Percentiles rank a stretch among this genome's conserved stretches.
phyloP scores from a whole-genome alignment of 35 echinoderm and acorn worm species.

The Amphiura filiformis region DNA sequence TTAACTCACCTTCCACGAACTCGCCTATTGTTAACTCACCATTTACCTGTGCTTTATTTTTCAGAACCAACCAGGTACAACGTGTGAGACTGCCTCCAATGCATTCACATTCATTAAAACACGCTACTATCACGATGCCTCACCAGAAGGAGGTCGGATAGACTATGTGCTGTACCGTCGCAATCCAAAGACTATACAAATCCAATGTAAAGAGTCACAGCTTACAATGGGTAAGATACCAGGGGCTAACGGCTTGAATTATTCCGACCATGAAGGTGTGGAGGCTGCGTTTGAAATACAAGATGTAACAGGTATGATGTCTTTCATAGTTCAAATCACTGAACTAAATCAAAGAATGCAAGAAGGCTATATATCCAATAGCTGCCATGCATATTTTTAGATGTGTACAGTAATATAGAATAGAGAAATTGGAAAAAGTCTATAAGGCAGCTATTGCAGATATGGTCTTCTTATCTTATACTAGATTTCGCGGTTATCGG shows the following conservation, averaged over 20 bases:
- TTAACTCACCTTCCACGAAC: too few species aligned
- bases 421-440: too few species aligned
- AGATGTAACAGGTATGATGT: background rate
- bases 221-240: conserved; percentile 36
- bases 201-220: conserved; percentile 2
- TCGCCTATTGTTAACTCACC: too few species aligned
- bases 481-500: too few species aligned
- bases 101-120: background rate
- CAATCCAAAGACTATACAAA: background rate
- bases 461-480: too few species aligned
- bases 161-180: conserved; percentile 28
- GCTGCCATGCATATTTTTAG: too few species aligned
- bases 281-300: conserved; percentile 20
- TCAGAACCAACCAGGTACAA: background rate
- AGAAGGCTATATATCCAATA: too few species aligned
- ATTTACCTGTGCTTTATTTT: too few species aligned
- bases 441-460: too few species aligned
- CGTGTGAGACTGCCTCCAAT: background rate
- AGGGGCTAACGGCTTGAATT: conserved; percentile 16
- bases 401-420: too few species aligned
- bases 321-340: background rate
- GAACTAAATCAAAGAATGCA: too few species aligned
- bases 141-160: conserved; percentile 7
- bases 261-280: conserved; percentile 46
- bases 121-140: background rate